Evolutionary conservation across 2,888 invertebrate species (phyloP), one percentile per base, ranked within the genome.

Genomic region (Auanema freiburgensis): DNA sequence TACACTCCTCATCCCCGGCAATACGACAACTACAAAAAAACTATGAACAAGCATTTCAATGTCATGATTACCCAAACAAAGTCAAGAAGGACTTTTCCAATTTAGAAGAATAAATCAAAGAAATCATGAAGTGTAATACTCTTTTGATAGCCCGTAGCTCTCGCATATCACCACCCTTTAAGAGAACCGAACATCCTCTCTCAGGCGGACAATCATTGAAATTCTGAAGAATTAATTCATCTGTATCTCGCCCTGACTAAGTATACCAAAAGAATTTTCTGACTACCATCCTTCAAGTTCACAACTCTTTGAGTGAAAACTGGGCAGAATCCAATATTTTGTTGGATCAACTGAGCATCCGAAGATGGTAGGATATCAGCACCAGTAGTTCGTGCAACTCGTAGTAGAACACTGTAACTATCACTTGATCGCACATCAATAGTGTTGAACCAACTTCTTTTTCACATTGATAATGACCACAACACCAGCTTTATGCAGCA

Each of bases 41-140:
- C 52, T 23, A 6, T 2, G 14, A 16, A 44, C 44, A 23, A 33
- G 14, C 18, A 40, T 14, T 53, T 14, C 2, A 24, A 25, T 49
- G 24, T 18, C n/a, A n/a, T n/a, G n/a, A n/a, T n/a, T n/a, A 55
- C 61, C 72, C 70, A 68, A 80, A 83, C 49, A 78, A 55, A 1
- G 73, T 68, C 46, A 92, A 86, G 84, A 93, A 95, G 0, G 93
- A 91, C 79, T 91, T 90, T 85, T 98, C 97, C 50, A 96, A 86
- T 55, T 91, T 89, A 90, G 93, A 92, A 78, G 95, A 95, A 84
- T 96, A 96, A 43, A 90, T 89, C 0, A 91, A 89, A 66, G 91
- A 90, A 0, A 93, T 63, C 61, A 74, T 52, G 88, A 87, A 93
- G 88, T 72, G 63, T 6, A 80, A 44, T 12, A 81, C 70, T 53